phyloP scores from a whole-genome alignment of 2,113 vertebrate genomes.

The Grus americana region DNA sequence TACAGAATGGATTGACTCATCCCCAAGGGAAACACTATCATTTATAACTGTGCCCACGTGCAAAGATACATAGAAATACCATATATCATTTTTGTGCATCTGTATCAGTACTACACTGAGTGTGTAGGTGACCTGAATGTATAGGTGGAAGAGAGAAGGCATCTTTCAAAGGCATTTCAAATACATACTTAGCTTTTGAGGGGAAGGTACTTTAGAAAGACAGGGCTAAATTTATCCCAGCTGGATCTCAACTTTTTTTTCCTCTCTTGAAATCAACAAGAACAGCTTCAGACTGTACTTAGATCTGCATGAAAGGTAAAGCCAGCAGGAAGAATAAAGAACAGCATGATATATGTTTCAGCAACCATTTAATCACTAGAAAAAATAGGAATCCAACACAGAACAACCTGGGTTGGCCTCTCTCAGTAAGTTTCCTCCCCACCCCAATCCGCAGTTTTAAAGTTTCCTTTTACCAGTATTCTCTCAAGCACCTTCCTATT shows the following conservation, averaged over 20 bases:
- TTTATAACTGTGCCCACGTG: not conserved
- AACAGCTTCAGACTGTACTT: not conserved
- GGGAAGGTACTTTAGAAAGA: not conserved
- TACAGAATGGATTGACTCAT: not conserved
- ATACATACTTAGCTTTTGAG: not conserved
- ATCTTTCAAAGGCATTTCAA: not conserved
- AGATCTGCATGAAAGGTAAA: not conserved
- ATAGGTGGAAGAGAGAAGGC: not conserved
- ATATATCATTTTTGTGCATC: not conserved
- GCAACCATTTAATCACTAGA: not conserved
- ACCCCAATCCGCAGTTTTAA: not conserved
- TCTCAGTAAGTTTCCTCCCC: not conserved
- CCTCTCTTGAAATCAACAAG: not conserved
- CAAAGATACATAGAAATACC: not conserved
- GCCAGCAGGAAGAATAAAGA: not conserved
- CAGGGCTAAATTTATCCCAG: not conserved
- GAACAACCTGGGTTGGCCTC: fast-evolving
- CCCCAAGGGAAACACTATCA: not conserved
- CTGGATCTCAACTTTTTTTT: not conserved
- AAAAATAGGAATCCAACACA: not conserved
- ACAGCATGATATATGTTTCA: not conserved
- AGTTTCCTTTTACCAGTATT: not conserved
- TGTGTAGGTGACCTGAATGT: not conserved
- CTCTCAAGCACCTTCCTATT: not conserved
- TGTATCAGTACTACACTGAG: not conserved